A percentile compares a stretch with the other conserved stretches of the same genome.
Conservation (phyloP, 1,140 invertebrate species). For the Dendroctonus valens region DNA sequence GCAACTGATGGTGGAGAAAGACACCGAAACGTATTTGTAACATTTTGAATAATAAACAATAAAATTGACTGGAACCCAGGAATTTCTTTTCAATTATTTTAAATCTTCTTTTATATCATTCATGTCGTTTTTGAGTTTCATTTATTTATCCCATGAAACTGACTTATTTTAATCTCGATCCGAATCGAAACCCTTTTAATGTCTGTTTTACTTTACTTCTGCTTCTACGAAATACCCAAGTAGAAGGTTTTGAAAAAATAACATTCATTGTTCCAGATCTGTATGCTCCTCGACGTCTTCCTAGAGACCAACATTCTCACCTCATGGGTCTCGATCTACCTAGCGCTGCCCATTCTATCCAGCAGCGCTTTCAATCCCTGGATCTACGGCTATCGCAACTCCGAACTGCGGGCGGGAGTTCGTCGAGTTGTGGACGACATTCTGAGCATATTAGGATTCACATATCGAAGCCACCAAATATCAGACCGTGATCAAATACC, state of each 20-base stretch:
- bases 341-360: slow-evolving; percentile 59
- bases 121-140: too few species aligned
- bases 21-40: too few species aligned
- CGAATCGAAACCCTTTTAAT: too few species aligned
- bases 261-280: slow-evolving; percentile 52
- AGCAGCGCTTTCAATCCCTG: slow-evolving; percentile 66
- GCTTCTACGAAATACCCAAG: too few species aligned
- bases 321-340: slow-evolving; percentile 57
- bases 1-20: too few species aligned
- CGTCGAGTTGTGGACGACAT: slow-evolving; percentile 57
- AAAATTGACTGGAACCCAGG: too few species aligned
- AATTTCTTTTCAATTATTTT: too few species aligned
- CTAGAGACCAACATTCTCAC: slow-evolving; percentile 55
- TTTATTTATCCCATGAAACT: too few species aligned
- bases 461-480: slow-evolving; percentile 43
- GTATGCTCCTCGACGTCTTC: slow-evolving; percentile 59
- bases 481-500: slow-evolving; percentile 38
- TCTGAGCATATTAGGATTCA: slow-evolving; percentile 52
- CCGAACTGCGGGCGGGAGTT: slow-evolving; percentile 62
- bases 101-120: too few species aligned
- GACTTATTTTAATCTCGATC: too few species aligned
- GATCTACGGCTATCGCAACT: slow-evolving; percentile 68
- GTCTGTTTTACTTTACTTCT: too few species aligned
- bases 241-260: neutral
- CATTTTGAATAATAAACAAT: too few species aligned